These are phyloP conservation scores for Megastigmus dorsalis DNA, from an alignment of 2,888 invertebrate genomes.

Conservation along the genomic window DNA sequence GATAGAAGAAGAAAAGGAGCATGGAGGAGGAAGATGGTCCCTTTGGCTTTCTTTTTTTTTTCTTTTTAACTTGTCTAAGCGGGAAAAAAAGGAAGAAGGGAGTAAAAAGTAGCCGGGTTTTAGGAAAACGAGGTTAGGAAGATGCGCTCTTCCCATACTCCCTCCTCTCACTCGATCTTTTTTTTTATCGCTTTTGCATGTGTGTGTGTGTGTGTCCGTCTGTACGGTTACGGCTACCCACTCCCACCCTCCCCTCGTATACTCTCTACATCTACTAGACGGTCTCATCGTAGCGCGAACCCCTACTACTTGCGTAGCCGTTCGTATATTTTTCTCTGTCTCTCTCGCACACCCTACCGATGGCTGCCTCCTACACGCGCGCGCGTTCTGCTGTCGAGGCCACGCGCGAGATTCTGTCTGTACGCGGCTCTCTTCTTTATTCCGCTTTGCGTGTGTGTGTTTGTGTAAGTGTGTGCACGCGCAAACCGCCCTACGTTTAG, in stretches of 20 bases:
- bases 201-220: no score
- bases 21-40: no score
- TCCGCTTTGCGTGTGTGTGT: constrained; percentile 36
- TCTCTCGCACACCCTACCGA: neutral
- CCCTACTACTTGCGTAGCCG: no score
- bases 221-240: no score
- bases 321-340: neutral
- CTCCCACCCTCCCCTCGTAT: neutral
- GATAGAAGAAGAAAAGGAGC: no score
- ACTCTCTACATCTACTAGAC: neutral
- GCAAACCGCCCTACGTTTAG: constrained; percentile 12
- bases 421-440: no score
- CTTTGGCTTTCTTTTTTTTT: no score
- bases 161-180: neutral
- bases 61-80: no score
- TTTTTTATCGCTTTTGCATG: constrained; percentile 11
- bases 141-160: constrained; percentile 32
- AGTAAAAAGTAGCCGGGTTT: no score
- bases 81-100: no score
- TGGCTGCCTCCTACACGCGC: constrained; percentile 23
- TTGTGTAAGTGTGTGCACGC: constrained; percentile 55
- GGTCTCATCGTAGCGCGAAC: no score
- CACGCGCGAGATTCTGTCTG: neutral
- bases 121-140: constrained; percentile 50
- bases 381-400: constrained; percentile 10